Percentiles rank a stretch among this genome's conserved stretches.
Evolutionary conservation across 2,888 invertebrate species (phyloP).

Genomic region (Drosophila acutilabella): DNA sequence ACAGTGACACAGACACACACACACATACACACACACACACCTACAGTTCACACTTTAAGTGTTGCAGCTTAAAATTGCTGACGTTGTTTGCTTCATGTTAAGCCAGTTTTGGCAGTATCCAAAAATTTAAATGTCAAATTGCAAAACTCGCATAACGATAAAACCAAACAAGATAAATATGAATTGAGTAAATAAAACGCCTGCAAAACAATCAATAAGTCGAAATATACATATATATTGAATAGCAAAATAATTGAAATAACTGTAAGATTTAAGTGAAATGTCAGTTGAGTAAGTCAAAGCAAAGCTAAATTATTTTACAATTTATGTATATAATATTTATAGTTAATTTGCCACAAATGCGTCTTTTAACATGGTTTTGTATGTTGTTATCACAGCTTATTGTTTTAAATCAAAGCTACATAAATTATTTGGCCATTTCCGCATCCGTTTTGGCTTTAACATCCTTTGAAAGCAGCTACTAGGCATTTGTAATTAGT

Average conservation of each 20-base stretch:
- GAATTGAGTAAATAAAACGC: no score
- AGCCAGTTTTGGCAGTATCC: slow-evolving; percentile 13
- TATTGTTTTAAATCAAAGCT: background rate
- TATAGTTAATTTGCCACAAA: background rate
- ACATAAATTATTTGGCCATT: slow-evolving; percentile 1
- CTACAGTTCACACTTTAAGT: slow-evolving; percentile 53
- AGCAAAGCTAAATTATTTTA: no score
- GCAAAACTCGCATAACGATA: slow-evolving; percentile 20
- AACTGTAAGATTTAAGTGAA: background rate
- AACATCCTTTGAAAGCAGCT: background rate
- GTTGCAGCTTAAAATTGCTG: slow-evolving; percentile 55
- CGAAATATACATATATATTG: background rate
- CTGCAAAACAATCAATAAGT: background rate
- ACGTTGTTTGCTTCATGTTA: slow-evolving; percentile 47
- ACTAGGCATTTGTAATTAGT: slow-evolving; percentile 5
- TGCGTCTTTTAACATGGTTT: background rate
- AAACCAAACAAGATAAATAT: background rate
- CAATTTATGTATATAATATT: no score
- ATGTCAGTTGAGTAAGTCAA: background rate
- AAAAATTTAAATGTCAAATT: slow-evolving; percentile 30
- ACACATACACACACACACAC: slow-evolving; percentile 1
- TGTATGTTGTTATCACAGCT: background rate
- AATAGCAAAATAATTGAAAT: background rate
- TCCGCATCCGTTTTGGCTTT: background rate
- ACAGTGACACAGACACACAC: background rate